Conservation (phyloP, 2,797 vertebrate species). For the Pantherophis alleghaniensis region DNA sequence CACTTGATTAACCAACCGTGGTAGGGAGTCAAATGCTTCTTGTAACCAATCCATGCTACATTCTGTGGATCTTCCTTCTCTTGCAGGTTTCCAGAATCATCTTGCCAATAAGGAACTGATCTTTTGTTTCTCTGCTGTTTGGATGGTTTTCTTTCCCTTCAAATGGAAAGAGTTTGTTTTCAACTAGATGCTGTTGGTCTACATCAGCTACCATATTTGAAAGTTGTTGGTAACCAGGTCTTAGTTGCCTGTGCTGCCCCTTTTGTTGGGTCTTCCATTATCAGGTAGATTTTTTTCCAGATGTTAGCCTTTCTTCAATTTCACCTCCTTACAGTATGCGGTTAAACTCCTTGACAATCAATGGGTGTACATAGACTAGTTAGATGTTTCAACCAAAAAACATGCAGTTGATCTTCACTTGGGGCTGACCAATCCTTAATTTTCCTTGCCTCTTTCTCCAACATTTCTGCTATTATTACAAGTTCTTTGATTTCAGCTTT, state of each 20-base stretch:
- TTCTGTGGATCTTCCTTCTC: background rate
- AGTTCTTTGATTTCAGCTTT: background rate
- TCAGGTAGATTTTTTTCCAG: background rate
- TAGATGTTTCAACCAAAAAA: background rate
- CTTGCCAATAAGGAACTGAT: background rate
- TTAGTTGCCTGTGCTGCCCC: background rate
- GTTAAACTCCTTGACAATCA: background rate
- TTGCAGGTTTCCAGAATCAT: background rate
- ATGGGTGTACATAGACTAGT: background rate
- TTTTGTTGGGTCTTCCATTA: background rate
- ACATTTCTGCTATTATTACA: background rate
- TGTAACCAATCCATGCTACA: background rate
- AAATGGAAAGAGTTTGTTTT: background rate
- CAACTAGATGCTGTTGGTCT: background rate
- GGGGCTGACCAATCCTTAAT: background rate
- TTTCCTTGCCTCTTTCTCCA: background rate
- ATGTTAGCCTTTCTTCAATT: background rate
- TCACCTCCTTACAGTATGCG: background rate
- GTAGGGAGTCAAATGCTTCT: background rate
- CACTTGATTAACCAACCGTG: background rate
- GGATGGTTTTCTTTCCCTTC: background rate
- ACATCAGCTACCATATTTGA: background rate
- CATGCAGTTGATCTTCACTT: background rate
- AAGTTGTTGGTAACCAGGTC: background rate
- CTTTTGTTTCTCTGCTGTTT: background rate